A percentile compares a stretch with the other conserved stretches of the same genome.
Evolutionary conservation across 2,888 invertebrate species (phyloP).

Genomic region (Cosmia trapezina): DNA sequence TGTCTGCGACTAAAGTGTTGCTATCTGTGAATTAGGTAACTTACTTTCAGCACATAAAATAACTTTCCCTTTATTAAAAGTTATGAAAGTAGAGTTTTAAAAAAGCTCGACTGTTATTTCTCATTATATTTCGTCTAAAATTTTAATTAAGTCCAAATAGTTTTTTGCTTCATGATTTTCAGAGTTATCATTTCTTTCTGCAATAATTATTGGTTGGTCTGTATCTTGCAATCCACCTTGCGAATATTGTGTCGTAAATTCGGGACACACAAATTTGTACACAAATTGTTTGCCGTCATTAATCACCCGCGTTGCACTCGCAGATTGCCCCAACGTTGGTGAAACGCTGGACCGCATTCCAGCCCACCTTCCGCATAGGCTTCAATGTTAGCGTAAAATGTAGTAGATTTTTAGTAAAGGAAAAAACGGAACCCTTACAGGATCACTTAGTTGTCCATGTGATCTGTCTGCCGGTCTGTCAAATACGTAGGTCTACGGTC

Average conservation of each 20-base stretch:
- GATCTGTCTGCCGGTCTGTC: no score
- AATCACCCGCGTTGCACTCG: slow-evolving; percentile 37
- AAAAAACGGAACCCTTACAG: no score
- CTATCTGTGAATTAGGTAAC: slow-evolving; percentile 22
- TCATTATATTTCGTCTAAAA: background rate
- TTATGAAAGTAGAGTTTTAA: slow-evolving; percentile 5
- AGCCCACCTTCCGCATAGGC: slow-evolving; percentile 1
- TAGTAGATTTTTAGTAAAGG: background rate
- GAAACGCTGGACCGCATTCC: slow-evolving; percentile 34
- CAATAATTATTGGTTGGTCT: background rate
- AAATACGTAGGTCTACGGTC: no score
- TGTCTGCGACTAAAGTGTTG: slow-evolving; percentile 11
- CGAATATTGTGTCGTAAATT: slow-evolving; percentile 10
- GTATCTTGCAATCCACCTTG: slow-evolving; percentile 1
- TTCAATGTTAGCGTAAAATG: slow-evolving; percentile 18
- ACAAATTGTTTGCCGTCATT: slow-evolving; percentile 50
- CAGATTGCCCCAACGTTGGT: slow-evolving; percentile 33
- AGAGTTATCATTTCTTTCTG: background rate
- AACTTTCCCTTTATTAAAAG: background rate
- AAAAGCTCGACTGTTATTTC: background rate
- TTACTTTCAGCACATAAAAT: slow-evolving; percentile 1
- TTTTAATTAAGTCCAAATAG: slow-evolving; percentile 14
- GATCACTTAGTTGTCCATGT: no score
- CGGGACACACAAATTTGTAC: slow-evolving; percentile 21
- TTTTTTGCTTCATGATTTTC: slow-evolving; percentile 8